phyloP scores from a whole-genome alignment of 2,888 invertebrate genomes.

The Spialia ferax region DNA sequence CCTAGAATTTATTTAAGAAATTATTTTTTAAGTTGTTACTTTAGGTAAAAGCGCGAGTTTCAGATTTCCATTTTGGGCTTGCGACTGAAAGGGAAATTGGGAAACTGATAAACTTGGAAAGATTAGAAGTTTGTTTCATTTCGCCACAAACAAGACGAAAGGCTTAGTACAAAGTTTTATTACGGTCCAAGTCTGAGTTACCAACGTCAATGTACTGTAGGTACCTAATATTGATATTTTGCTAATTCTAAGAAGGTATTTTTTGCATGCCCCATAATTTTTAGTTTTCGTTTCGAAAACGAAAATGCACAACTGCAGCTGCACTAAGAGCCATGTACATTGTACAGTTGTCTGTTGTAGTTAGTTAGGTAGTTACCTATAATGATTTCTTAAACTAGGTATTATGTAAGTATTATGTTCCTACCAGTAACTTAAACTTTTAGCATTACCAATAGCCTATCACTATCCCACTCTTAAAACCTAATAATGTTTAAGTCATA shows the following conservation, averaged over 20 bases:
- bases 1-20: not conserved
- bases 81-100: not conserved
- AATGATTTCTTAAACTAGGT: too few relatives aligned
- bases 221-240: not conserved
- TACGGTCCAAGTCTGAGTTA: not conserved
- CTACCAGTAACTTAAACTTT: too few relatives aligned
- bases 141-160: constrained; percentile 22
- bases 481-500: too few relatives aligned
- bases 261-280: not conserved
- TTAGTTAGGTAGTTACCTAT: too few relatives aligned
- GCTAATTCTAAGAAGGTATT: too few relatives aligned
- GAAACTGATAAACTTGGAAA: constrained; percentile 26
- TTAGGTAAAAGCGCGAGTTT: constrained; percentile 29
- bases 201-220: not conserved
- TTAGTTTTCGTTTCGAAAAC: not conserved
- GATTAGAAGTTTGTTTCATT: constrained; percentile 34
- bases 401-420: too few relatives aligned
- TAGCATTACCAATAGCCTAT: too few relatives aligned
- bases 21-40: not conserved
- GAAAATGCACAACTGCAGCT: too few relatives aligned
- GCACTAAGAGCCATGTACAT: too few relatives aligned
- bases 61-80: constrained; percentile 17
- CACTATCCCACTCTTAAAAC: too few relatives aligned
- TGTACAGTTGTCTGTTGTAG: too few relatives aligned
- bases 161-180: constrained; percentile 27